These are phyloP conservation scores for Gallinago stenura DNA, from an alignment of 2,797 vertebrate species.

Conservation along the genomic window DNA sequence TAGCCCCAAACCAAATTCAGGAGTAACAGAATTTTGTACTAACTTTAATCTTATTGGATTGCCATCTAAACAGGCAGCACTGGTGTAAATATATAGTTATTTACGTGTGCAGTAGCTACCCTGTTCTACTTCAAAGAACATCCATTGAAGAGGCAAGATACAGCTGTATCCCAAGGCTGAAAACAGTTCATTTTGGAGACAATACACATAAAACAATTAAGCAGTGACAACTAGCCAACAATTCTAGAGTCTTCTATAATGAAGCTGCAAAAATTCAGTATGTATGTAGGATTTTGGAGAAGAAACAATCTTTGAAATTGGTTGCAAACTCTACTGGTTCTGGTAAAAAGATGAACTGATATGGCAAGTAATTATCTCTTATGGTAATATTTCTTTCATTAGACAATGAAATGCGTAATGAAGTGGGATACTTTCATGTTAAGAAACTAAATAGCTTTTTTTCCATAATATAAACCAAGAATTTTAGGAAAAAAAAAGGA, in stretches of 20 bases:
- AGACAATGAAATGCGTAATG: not conserved
- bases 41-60: not conserved
- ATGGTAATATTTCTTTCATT: not conserved
- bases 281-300: not conserved
- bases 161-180: not conserved
- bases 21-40: not conserved
- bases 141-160: not conserved
- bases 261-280: not conserved
- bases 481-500: not conserved
- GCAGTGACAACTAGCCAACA: not conserved
- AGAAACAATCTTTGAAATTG: not conserved
- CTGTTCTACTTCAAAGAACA: not conserved
- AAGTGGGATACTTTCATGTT: not conserved
- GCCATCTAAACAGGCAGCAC: not conserved
- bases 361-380: not conserved
- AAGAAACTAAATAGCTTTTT: not conserved
- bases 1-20: not conserved
- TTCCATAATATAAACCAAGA: not conserved
- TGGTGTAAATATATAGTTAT: not conserved
- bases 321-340: not conserved
- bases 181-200: not conserved
- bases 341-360: not conserved
- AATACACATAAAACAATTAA: not conserved
- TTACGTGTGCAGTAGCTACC: not conserved
- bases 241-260: not conserved